Evolutionary conservation across 2,113 vertebrate genomes (phyloP), one percentile per base, ranked within the genome.

Genomic region (Neogale vison): DNA sequence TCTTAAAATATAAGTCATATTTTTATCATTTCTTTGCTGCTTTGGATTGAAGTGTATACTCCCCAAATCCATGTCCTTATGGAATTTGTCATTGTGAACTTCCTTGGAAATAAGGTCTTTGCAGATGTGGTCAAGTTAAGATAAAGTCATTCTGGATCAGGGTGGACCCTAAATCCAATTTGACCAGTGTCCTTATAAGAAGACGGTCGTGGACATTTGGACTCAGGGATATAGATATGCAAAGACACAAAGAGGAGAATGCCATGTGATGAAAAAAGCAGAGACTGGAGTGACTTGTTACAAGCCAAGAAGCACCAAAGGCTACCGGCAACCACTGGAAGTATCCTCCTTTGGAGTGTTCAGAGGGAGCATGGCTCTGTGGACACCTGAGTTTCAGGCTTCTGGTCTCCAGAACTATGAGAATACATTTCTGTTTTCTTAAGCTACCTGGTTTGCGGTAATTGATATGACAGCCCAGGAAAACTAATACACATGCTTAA

Each of bases 1-100:
- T 84, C 59, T 72, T 92, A 52, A 87, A 89, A 92, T 67, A 24
- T 11, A 90, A 59, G 69, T 79, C 81, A 81, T 94, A 47, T 52
- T 50, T 18, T 18, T 67, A 52, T 23, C 47, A 42, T 90, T 36
- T 14, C 17, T 29, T 59, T 63, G n/a, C 11, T 59, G 3, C 4
- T 21, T 20, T 31, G 4, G 8, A 14, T 86, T 85, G 52, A 72
- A 87, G 17, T 79, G 5, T 6, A 0, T 67, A 67, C 15, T 59
- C 26, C 29, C 20, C 13, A 76, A 87, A 71, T 47, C 90, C 45
- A 45, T 9, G 15, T 34, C 52, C 45, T 39, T 31, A 14, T 82
- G 61, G 36, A 82, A 18, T 45, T 45, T 72, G 65, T 34, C 34
- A 65, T n/a, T 67, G 29, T 36, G 61, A 67, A 42, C 47, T 87